Percentiles rank a stretch among this genome's conserved stretches.
Evolutionary conservation across 2,888 invertebrate genomes (phyloP).

Genomic region (Phortica magna): DNA sequence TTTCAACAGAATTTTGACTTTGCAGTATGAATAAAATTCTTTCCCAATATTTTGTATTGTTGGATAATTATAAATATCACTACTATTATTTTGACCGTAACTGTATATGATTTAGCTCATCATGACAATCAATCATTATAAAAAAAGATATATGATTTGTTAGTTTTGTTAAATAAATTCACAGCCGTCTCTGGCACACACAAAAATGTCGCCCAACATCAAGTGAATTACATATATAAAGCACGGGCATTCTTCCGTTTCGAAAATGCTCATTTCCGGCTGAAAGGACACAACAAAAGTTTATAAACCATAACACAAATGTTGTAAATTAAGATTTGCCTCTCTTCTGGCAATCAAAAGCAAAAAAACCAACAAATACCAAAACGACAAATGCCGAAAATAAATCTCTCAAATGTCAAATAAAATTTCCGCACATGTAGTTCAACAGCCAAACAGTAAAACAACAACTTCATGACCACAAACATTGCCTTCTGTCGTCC

Average conservation of each 20-base stretch:
- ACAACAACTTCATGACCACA: constrained; percentile 40
- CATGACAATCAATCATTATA: too few relatives aligned
- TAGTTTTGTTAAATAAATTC: too few relatives aligned
- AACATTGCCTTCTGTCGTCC: not conserved
- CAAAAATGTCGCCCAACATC: not conserved
- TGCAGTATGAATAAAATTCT: too few relatives aligned
- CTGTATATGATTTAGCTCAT: too few relatives aligned
- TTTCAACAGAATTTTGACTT: too few relatives aligned
- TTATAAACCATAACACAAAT: not conserved
- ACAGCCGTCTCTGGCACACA: not conserved
- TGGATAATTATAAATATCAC: too few relatives aligned
- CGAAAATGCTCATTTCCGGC: not conserved
- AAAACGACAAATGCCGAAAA: constrained; percentile 12
- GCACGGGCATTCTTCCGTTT: not conserved
- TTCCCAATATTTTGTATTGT: too few relatives aligned
- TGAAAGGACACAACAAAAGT: not conserved
- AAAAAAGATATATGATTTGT: too few relatives aligned
- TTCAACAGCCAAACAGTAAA: constrained; percentile 46
- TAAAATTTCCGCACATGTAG: constrained; percentile 70
- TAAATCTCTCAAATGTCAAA: constrained; percentile 71
- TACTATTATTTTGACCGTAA: too few relatives aligned
- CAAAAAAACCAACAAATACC: not conserved
- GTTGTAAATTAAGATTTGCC: not conserved
- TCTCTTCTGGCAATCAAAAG: not conserved
- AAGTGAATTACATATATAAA: not conserved